Conservation (phyloP, 64 coral and sea anemone species). For the Montipora capricornis region DNA sequence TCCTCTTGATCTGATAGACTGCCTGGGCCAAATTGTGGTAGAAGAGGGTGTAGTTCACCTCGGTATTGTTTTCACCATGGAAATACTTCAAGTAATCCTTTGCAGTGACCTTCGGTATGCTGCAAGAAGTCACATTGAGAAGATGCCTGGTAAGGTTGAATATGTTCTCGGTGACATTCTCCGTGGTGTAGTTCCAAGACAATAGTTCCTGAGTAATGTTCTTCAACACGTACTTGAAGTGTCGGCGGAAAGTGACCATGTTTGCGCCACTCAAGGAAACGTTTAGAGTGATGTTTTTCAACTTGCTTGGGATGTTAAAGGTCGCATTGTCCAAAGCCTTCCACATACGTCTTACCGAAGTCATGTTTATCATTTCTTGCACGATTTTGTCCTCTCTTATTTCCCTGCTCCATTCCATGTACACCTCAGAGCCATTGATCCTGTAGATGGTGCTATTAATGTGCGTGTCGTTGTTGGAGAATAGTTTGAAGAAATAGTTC, state of each 20-base stretch:
- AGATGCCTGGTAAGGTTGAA: conserved; percentile 59
- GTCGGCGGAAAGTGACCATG: conserved; percentile 47
- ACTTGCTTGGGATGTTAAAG: conserved; percentile 74
- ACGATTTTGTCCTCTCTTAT: conserved; percentile 46
- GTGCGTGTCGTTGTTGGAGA: conserved; percentile 65
- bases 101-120: conserved; percentile 56
- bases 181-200: conserved; percentile 60
- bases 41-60: conserved; percentile 40
- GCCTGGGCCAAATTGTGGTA: conserved; percentile 40
- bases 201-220: conserved; percentile 72
- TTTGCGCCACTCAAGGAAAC: conserved; percentile 63
- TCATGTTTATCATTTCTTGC: conserved; percentile 37
- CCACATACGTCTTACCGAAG: conserved; percentile 57
- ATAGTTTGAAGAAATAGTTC: conserved; percentile 52
- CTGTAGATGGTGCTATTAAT: conserved; percentile 71
- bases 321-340: conserved; percentile 54
- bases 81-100: conserved; percentile 52
- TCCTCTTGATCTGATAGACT: conserved; percentile 14
- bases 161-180: conserved; percentile 66
- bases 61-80: conserved; percentile 8
- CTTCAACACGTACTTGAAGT: conserved; percentile 63
- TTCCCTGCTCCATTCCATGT: conserved; percentile 65
- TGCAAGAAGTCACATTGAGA: conserved; percentile 67
- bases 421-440: conserved; percentile 69
- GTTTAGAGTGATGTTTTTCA: conserved; percentile 80